Conservation (phyloP, 35 echinoderm and acorn worm species). For the Stichopus chloronotus region DNA sequence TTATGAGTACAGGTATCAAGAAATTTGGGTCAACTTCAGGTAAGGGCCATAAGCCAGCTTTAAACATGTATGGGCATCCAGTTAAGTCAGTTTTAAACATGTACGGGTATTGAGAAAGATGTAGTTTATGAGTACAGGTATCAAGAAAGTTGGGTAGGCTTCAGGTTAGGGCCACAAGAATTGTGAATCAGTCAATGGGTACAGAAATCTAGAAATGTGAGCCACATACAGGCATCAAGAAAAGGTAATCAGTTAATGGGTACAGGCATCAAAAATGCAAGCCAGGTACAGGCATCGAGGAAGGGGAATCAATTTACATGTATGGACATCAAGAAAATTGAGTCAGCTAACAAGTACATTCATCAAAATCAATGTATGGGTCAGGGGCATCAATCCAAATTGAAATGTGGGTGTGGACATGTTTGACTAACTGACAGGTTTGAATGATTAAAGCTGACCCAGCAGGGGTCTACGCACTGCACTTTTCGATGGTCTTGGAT, state of each 20-base stretch:
- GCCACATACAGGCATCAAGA: constrained; percentile 64
- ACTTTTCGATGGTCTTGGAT: no score
- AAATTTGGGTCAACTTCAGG: constrained; percentile 52
- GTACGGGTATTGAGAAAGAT: constrained; percentile 96
- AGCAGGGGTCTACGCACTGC: no score
- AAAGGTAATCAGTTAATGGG: constrained; percentile 48
- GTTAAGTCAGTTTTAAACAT: constrained; percentile 72
- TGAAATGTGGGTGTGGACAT: no score
- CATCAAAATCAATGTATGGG: no score
- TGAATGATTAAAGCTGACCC: no score
- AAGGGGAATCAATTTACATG: constrained; percentile 56
- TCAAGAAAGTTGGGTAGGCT: constrained; percentile 32
- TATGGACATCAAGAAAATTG: not conserved
- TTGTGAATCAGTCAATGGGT: no score
- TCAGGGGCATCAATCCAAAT: no score
- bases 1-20: not conserved
- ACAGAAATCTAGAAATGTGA: no score
- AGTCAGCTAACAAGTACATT: no score
- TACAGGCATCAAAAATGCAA: no score
- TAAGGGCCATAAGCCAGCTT: constrained; percentile 57
- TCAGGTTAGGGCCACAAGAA: not conserved
- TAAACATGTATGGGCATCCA: no score
- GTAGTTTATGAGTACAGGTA: not conserved
- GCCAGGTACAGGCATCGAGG: constrained; percentile 65
- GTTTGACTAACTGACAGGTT: no score